Conservation (phyloP, 1,140 invertebrate genomes). For the Drosophila persimilis region DNA sequence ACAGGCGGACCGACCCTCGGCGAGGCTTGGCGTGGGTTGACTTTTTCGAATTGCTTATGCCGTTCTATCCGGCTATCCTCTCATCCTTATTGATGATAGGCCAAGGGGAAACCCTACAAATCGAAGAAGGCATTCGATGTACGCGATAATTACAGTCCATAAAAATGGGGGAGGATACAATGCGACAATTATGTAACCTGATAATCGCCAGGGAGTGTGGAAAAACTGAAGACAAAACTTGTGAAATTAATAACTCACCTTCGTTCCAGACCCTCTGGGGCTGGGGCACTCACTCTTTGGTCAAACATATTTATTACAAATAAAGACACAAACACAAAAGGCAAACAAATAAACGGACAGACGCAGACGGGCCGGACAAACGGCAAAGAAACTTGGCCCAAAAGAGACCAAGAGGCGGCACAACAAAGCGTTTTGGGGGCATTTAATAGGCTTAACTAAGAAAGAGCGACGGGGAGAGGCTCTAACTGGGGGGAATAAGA, state of each 20-base stretch:
- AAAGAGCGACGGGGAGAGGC: constrained; percentile 1
- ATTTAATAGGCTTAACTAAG: constrained; percentile 80
- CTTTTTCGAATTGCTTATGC: constrained; percentile 10
- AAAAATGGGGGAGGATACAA: constrained; percentile 45
- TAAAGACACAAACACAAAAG: constrained; percentile 80
- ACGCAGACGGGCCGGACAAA: constrained; percentile 14
- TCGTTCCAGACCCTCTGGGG: neutral
- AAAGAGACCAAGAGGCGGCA: constrained; percentile 50
- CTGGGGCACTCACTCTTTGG: neutral
- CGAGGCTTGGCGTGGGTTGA: constrained; percentile 27
- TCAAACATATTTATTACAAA: constrained; percentile 78
- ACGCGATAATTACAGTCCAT: constrained; percentile 74
- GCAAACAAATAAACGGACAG: constrained; percentile 72
- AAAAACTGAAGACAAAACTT: constrained; percentile 68
- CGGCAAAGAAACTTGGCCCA: constrained; percentile 40
- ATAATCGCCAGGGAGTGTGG: constrained; percentile 50
- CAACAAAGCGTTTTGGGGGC: constrained; percentile 73
- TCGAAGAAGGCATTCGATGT: constrained; percentile 50
- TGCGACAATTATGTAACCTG: constrained; percentile 77
- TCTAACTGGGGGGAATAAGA: neutral
- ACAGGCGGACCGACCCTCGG: constrained; percentile 23
- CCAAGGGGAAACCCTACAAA: constrained; percentile 67
- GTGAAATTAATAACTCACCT: constrained; percentile 75
- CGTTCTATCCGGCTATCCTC: constrained; percentile 18
- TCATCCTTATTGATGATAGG: constrained; percentile 46